Conservation (phyloP, 2,797 vertebrate genomes). For the Silurus lanzhouensis region DNA sequence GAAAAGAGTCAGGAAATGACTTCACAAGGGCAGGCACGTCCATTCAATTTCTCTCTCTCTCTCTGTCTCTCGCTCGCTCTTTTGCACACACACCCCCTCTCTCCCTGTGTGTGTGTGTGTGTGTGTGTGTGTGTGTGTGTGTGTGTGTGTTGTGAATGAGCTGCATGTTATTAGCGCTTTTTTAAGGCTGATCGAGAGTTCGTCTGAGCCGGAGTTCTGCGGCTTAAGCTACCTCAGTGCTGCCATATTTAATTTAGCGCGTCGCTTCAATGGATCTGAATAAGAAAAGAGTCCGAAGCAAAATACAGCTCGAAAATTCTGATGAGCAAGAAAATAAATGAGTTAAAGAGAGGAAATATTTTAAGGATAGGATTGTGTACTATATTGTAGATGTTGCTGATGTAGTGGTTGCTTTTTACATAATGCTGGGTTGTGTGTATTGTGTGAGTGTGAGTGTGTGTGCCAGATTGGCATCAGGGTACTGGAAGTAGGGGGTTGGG, state of each 20-base stretch:
- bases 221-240: slow-evolving; percentile 18
- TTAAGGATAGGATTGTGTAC: neutral
- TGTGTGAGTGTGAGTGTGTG: neutral
- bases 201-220: slow-evolving; percentile 33
- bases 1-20: slow-evolving; percentile 47
- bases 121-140: neutral
- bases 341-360: slow-evolving; percentile 10
- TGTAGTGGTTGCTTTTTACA: slow-evolving; percentile 23
- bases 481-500: neutral
- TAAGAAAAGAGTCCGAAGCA: slow-evolving; percentile 44
- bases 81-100: neutral
- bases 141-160: slow-evolving; percentile 12
- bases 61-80: slow-evolving; percentile 7
- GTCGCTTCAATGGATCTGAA: slow-evolving; percentile 40
- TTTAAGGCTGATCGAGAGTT: slow-evolving; percentile 27
- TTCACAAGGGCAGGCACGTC: slow-evolving; percentile 32
- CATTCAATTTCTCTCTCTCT: slow-evolving; percentile 28
- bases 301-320: slow-evolving; percentile 12
- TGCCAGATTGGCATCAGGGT: slow-evolving; percentile 10
- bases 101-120: neutral
- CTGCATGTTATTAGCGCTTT: slow-evolving; percentile 30
- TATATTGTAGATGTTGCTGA: slow-evolving; percentile 18
- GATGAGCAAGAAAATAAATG: slow-evolving; percentile 18
- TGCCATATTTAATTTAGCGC: slow-evolving; percentile 52
- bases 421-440: slow-evolving; percentile 12